Conservation (phyloP, 2,888 invertebrate species). For the Allacma fusca region DNA sequence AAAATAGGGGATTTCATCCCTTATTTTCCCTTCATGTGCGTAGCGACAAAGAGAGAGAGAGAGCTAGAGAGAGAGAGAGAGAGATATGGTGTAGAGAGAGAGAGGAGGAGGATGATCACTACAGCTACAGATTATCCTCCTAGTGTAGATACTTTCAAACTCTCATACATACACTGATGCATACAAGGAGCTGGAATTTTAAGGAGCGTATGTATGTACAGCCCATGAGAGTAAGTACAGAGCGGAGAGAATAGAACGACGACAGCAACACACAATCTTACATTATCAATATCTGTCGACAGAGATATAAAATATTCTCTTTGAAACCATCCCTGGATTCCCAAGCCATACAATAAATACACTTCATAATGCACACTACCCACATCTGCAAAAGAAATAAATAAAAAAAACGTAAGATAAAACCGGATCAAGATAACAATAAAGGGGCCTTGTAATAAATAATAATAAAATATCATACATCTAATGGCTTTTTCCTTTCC, state of each 20-base stretch:
- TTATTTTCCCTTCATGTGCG: too few species aligned
- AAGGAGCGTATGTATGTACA: too few species aligned
- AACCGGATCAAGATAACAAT: conserved; percentile 39
- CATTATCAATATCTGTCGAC: conserved; percentile 37
- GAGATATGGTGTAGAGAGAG: too few species aligned
- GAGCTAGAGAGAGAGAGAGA: too few species aligned
- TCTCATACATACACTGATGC: too few species aligned
- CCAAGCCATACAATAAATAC: conserved; percentile 36
- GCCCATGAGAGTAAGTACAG: too few species aligned
- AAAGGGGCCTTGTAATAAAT: conserved; percentile 33
- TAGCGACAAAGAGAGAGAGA: too few species aligned
- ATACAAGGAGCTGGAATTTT: too few species aligned
- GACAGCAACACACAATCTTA: conserved; percentile 10
- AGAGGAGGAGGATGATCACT: too few species aligned
- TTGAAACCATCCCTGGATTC: conserved; percentile 29
- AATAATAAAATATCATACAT: conserved; percentile 38
- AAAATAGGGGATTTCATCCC: too few species aligned
- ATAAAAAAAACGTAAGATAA: conserved; percentile 38
- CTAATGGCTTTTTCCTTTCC: conserved; percentile 35
- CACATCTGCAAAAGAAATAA: conserved; percentile 39
- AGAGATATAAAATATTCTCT: conserved; percentile 34
- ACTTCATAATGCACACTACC: conserved; percentile 26
- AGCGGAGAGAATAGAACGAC: background rate
- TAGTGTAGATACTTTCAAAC: too few species aligned
- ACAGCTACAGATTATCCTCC: too few species aligned